A percentile compares a stretch with the other conserved stretches of the same genome.
Evolutionary conservation across 2,113 vertebrate species (phyloP).

Genomic region (Reinhardtius hippoglossoides): DNA sequence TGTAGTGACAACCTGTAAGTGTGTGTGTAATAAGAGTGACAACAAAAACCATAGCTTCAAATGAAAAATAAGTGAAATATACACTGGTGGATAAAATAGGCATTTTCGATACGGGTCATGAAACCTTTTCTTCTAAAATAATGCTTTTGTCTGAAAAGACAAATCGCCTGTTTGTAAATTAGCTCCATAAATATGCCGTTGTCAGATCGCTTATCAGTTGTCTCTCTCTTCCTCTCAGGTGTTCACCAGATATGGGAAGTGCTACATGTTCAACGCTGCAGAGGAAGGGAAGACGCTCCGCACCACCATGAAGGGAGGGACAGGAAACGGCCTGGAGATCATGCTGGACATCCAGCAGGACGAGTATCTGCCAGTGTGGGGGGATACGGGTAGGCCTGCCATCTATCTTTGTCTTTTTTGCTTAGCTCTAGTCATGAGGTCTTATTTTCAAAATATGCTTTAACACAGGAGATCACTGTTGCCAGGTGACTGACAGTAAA

Average conservation of each 20-base stretch:
- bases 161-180: background rate
- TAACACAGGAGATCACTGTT: background rate
- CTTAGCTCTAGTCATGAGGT: background rate
- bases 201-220: background rate
- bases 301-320: constrained; percentile 97
- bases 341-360: constrained; percentile 99
- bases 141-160: background rate
- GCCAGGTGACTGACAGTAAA: background rate
- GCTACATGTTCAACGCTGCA: constrained; percentile 98
- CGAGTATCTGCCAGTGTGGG: constrained; percentile 86
- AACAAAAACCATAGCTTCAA: too few species aligned
- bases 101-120: too few species aligned
- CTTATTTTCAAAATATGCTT: background rate
- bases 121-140: background rate
- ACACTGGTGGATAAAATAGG: too few species aligned
- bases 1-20: too few species aligned
- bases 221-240: constrained; percentile 81
- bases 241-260: constrained; percentile 98
- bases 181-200: background rate
- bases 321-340: constrained; percentile 97
- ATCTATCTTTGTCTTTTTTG: background rate
- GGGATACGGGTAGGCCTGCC: constrained; percentile 80
- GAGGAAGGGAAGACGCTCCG: constrained; percentile 94
- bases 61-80: too few species aligned
- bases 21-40: too few species aligned